phyloP scores from a whole-genome alignment of 2,113 vertebrate species.

The Ascaphus truei region DNA sequence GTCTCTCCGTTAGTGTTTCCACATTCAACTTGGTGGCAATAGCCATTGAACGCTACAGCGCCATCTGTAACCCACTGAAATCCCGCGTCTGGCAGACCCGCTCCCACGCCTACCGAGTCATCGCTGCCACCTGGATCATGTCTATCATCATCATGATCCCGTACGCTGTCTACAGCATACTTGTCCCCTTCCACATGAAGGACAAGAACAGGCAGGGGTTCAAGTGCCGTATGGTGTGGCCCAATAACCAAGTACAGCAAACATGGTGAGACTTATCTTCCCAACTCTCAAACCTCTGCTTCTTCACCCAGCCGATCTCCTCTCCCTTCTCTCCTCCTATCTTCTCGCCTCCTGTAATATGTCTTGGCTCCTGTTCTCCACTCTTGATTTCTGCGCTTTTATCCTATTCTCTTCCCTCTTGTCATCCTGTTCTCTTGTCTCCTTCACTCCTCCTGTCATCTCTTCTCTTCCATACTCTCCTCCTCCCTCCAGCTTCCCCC shows the following conservation, averaged over 20 bases:
- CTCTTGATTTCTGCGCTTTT: too few species aligned
- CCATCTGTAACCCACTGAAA: conserved; percentile 92
- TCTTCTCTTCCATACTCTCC: neutral
- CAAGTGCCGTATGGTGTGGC: conserved; percentile 79
- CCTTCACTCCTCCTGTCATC: neutral
- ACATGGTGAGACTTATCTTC: conserved; percentile 70
- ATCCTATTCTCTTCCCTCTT: too few species aligned
- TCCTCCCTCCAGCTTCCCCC: too few species aligned
- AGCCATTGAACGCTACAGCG: conserved; percentile 90
- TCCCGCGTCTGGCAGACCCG: conserved; percentile 92
- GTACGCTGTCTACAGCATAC: conserved; percentile 78
- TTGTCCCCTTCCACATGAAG: conserved; percentile 45
- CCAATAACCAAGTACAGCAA: conserved; percentile 65
- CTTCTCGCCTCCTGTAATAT: too few species aligned
- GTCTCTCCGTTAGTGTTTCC: conserved; percentile 90
- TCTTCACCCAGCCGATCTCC: neutral
- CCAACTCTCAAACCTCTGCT: neutral
- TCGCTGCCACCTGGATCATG: conserved; percentile 80
- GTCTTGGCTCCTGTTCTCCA: too few species aligned
- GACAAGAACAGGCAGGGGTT: conserved; percentile 54
- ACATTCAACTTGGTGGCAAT: conserved; percentile 93
- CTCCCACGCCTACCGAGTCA: conserved; percentile 88
- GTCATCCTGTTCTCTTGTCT: too few species aligned
- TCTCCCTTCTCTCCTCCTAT: neutral
- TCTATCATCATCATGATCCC: conserved; percentile 88